These are phyloP conservation scores for Otis tarda DNA, from an alignment of 2,113 vertebrate genomes.

Conservation along the genomic window DNA sequence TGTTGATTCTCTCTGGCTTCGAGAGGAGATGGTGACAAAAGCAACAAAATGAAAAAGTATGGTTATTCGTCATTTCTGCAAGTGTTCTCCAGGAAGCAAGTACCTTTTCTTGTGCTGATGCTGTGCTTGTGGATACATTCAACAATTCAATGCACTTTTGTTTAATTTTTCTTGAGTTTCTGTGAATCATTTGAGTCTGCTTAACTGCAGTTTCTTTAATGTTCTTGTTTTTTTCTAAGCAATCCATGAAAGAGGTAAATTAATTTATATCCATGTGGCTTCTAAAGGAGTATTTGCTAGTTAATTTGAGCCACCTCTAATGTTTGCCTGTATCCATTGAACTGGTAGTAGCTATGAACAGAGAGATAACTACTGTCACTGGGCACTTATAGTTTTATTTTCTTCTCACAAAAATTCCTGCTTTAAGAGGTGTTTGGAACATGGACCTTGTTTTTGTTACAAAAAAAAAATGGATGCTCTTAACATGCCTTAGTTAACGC, in stretches of 20 bases:
- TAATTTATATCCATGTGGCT: neutral
- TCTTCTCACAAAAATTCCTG: neutral
- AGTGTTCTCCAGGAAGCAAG: neutral
- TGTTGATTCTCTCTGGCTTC: neutral
- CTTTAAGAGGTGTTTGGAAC: neutral
- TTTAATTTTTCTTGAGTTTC: neutral
- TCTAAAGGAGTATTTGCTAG: neutral
- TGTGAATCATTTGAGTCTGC: neutral
- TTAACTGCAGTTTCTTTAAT: neutral
- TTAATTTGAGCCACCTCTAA: neutral
- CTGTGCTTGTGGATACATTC: rapidly evolving
- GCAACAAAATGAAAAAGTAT: neutral
- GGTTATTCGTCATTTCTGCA: neutral
- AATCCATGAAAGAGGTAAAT: neutral
- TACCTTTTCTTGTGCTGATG: neutral
- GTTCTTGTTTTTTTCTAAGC: neutral
- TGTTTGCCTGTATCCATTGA: neutral
- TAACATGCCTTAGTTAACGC: neutral
- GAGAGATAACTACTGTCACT: neutral
- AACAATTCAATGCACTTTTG: neutral
- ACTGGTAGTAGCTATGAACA: neutral
- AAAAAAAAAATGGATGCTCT: neutral
- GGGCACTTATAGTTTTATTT: neutral
- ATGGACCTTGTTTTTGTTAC: neutral
- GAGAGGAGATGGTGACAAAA: neutral